These are phyloP conservation scores for Myotis yumanensis DNA, from an alignment of 2,113 vertebrate genomes.

Conservation along the genomic window DNA sequence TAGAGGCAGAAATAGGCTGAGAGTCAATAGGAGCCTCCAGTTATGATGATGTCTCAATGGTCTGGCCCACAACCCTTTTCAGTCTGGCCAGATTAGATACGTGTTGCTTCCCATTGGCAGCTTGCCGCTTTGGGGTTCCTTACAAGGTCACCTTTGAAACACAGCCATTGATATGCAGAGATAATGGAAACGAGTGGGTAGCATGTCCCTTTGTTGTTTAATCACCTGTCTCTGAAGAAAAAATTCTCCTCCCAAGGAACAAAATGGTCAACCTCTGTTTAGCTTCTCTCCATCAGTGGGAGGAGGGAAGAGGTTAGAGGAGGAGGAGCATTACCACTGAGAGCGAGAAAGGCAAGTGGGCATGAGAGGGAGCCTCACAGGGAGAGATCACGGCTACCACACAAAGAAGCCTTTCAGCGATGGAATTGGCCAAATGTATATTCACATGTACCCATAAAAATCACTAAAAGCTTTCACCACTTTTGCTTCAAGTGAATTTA, in stretches of 20 bases:
- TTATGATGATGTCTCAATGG: background rate
- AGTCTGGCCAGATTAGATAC: background rate
- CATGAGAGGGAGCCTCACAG: background rate
- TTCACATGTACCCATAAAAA: conserved; percentile 49
- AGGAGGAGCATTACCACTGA: background rate
- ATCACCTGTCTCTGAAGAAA: background rate
- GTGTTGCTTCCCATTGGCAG: background rate
- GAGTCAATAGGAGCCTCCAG: background rate
- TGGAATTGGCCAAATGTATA: conserved; percentile 30
- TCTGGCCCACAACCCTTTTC: background rate
- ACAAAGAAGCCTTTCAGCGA: background rate
- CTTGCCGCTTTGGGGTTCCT: background rate
- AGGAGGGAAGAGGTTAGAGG: background rate
- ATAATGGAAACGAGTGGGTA: background rate
- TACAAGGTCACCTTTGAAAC: background rate
- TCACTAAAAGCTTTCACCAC: conserved; percentile 37
- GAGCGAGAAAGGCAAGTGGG: background rate
- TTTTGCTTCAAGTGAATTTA: conserved; percentile 40
- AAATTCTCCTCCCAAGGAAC: background rate
- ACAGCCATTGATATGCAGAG: background rate
- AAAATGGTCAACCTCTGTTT: background rate
- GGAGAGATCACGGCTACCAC: background rate
- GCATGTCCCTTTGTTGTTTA: background rate
- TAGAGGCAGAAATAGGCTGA: background rate
- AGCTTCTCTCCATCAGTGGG: background rate